phyloP scores from a whole-genome alignment of 2,797 vertebrate species.

The Tympanoctomys barrerae region DNA sequence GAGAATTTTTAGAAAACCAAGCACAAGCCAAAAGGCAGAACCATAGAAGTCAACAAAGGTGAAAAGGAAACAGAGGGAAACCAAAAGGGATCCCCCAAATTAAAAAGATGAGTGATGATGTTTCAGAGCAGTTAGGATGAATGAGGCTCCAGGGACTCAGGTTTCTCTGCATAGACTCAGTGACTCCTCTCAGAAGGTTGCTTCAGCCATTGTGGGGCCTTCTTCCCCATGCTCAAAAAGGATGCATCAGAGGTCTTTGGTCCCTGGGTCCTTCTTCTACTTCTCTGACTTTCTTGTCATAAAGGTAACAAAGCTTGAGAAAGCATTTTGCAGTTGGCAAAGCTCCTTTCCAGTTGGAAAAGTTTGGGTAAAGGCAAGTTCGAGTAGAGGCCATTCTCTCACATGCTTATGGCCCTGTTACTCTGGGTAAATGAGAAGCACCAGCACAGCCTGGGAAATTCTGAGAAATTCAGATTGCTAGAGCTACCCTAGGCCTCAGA shows the following conservation, averaged over 20 bases:
- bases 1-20: conserved; percentile 45
- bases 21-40: conserved; percentile 5
- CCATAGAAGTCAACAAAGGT: background rate
- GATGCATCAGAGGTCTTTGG: background rate
- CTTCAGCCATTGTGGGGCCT: background rate
- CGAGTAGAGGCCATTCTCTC: background rate
- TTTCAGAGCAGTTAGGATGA: background rate
- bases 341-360: background rate
- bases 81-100: background rate
- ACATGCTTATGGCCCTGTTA: background rate
- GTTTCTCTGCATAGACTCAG: background rate
- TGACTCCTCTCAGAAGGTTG: background rate
- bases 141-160: background rate
- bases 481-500: background rate
- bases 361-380: background rate
- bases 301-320: background rate
- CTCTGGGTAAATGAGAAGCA: background rate
- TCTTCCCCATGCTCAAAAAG: background rate
- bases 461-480: background rate
- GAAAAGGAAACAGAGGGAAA: background rate
- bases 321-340: background rate
- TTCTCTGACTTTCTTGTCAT: background rate
- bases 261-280: background rate
- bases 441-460: background rate
- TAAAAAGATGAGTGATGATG: background rate